These are phyloP conservation scores for Actinemys pallida DNA, from an alignment of 2,113 vertebrate genomes.

Conservation along the genomic window DNA sequence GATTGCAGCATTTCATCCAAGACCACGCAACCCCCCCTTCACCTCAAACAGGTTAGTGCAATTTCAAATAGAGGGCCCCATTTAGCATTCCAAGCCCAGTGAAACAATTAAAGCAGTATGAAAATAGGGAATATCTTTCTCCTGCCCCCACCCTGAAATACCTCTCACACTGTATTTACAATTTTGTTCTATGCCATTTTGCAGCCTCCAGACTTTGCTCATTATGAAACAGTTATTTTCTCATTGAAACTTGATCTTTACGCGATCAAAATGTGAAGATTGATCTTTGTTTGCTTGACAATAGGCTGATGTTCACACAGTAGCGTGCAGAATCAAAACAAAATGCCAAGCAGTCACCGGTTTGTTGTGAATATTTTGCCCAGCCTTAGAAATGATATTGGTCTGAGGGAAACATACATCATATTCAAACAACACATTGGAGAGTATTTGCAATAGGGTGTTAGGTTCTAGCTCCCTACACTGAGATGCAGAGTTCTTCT, in stretches of 20 bases:
- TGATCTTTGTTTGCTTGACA: neutral
- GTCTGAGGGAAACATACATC: neutral
- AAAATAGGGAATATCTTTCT: neutral
- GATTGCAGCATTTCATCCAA: fast-evolving
- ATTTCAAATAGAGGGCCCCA: neutral
- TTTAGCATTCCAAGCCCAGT: neutral
- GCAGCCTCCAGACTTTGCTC: neutral
- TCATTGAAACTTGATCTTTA: neutral
- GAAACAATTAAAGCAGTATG: neutral
- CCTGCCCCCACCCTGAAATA: neutral
- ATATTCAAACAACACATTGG: neutral
- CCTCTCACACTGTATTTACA: fast-evolving
- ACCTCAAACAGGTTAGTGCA: neutral
- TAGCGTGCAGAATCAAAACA: neutral
- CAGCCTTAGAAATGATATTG: neutral
- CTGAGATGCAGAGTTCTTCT: neutral
- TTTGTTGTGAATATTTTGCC: neutral
- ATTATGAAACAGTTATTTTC: neutral
- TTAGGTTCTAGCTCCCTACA: neutral
- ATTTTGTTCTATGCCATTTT: neutral
- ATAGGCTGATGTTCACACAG: neutral
- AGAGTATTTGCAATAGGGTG: neutral
- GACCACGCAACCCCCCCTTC: fast-evolving
- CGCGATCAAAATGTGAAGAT: neutral
- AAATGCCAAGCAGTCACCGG: neutral